Percentiles rank a stretch among this genome's conserved stretches.
Evolutionary conservation across 2,113 vertebrate genomes (phyloP).

Genomic region (Typhlomys cinereus): DNA sequence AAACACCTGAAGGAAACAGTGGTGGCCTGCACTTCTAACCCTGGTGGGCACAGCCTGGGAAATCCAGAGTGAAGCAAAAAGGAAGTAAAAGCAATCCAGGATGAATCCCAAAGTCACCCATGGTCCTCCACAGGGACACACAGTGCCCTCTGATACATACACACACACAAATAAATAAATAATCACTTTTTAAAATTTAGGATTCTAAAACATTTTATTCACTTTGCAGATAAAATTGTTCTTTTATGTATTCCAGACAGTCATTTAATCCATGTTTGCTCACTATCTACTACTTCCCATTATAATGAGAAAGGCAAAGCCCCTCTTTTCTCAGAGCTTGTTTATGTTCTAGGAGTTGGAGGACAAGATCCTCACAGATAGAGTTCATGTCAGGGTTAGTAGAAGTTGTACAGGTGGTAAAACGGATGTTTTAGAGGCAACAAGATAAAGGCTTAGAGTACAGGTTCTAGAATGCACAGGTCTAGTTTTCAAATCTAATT

Average conservation of each 20-base stretch:
- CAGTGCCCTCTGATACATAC: no score
- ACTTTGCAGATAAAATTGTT: background rate
- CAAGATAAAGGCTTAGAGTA: background rate
- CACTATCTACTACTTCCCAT: background rate
- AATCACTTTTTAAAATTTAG: constrained; percentile 29
- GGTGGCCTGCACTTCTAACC: no score
- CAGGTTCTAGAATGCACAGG: background rate
- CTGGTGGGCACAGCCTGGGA: no score
- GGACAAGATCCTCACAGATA: background rate
- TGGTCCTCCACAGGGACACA: no score
- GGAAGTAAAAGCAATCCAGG: no score
- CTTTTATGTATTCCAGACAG: background rate
- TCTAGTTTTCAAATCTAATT: background rate
- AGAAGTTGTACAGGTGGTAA: background rate
- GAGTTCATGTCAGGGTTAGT: background rate
- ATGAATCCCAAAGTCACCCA: no score
- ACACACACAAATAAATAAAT: no score
- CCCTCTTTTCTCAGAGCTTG: background rate
- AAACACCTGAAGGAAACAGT: no score
- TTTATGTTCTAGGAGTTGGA: background rate
- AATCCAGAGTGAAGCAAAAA: no score
- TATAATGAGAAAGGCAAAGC: background rate
- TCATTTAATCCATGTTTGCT: background rate
- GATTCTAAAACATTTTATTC: background rate
- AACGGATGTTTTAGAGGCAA: background rate